Conservation (phyloP, 2,888 invertebrate genomes). For the Hydrotaea cyrtoneurina region DNA sequence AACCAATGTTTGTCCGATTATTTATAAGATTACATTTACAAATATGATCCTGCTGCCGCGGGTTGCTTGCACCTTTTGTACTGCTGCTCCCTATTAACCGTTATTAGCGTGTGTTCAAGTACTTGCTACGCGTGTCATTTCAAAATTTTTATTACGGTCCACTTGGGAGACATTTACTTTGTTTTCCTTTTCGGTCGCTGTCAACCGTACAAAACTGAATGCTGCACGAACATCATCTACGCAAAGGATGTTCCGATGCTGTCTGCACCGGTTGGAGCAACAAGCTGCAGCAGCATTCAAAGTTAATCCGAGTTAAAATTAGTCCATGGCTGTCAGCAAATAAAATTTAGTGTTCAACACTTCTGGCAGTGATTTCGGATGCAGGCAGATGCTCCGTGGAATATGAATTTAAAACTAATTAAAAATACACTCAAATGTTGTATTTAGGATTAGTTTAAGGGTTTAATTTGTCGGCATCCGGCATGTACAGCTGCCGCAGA, state of each 20-base stretch:
- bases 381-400: conserved; percentile 70
- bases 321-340: conserved; percentile 77
- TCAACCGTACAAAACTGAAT: conserved; percentile 13
- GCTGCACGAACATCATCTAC: no score
- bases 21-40: conserved; percentile 48
- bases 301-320: conserved; percentile 74
- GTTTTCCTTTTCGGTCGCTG: conserved; percentile 53
- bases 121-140: conserved; percentile 68
- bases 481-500: background rate
- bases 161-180: conserved; percentile 72
- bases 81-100: conserved; percentile 71
- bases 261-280: conserved; percentile 6
- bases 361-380: conserved; percentile 48
- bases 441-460: background rate
- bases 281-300: conserved; percentile 70
- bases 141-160: conserved; percentile 75
- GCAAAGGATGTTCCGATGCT: conserved; percentile 27
- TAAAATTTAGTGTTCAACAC: conserved; percentile 75
- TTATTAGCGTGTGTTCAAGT: conserved; percentile 55
- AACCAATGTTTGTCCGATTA: conserved; percentile 53
- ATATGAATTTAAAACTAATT: conserved; percentile 33
- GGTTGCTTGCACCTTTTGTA: conserved; percentile 73
- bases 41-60: conserved; percentile 18
- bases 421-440: background rate
- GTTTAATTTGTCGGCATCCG: conserved; percentile 31